These are phyloP conservation scores for Drepana falcataria DNA, from an alignment of 2,888 invertebrate genomes.

Conservation along the genomic window DNA sequence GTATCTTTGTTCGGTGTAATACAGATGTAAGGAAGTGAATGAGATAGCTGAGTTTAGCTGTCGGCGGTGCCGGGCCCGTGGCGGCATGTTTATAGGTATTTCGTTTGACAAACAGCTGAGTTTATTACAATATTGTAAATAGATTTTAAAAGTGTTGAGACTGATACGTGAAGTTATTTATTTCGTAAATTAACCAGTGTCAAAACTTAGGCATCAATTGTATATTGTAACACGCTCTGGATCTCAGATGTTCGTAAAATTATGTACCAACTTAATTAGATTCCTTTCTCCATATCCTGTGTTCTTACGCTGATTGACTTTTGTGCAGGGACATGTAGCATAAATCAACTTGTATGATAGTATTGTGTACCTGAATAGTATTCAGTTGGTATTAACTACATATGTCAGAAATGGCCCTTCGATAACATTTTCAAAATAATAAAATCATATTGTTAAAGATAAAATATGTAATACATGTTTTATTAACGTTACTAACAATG, in stretches of 20 bases:
- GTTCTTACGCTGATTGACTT: conserved; percentile 1
- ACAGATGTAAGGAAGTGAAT: conserved; percentile 22
- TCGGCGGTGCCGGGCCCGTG: conserved; percentile 27
- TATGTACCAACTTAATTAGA: conserved; percentile 33
- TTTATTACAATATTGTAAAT: conserved; percentile 69
- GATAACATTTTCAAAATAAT: too few species aligned
- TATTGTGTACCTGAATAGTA: too few species aligned
- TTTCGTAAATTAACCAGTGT: conserved; percentile 73
- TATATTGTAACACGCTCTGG: conserved; percentile 51
- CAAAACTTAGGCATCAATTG: conserved; percentile 64
- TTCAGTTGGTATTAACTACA: too few species aligned
- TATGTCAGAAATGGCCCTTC: too few species aligned
- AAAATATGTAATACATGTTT: too few species aligned
- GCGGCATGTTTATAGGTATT: conserved; percentile 28
- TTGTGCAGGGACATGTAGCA: background rate
- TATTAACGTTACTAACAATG: too few species aligned
- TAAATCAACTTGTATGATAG: too few species aligned
- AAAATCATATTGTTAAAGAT: too few species aligned
- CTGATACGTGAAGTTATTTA: conserved; percentile 77
- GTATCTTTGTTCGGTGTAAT: conserved; percentile 23
- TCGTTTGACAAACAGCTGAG: conserved; percentile 52
- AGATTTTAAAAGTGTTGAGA: conserved; percentile 72
- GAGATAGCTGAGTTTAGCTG: conserved; percentile 36
- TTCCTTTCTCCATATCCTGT: conserved; percentile 18
- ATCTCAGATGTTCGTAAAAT: conserved; percentile 49